Base-by-base conservation (phyloP, 2,113 vertebrate genomes). In the Apteryx mantelli region DNA sequence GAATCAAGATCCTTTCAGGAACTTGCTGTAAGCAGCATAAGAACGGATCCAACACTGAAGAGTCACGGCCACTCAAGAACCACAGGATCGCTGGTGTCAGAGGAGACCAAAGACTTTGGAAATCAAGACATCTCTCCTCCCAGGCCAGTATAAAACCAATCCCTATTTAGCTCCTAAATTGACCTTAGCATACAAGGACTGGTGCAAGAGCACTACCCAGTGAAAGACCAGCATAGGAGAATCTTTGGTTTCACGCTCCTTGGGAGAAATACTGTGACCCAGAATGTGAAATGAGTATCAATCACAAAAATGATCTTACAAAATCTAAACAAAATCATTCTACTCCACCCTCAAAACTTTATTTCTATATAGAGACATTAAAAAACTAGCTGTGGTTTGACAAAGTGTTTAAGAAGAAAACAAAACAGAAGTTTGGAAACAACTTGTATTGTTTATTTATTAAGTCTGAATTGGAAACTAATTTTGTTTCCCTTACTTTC, bases 301-400 rank as follows among this genome's bases (percentile, higher is more conserved):
- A 30, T 34, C 21, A 56, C 46, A 26, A 9, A 26, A 17, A 34
- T 42, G 16, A 84, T 69, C 86, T 52, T 63, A 71, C 36, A 61
- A 84, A 64, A 81, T 22, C 55, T 16, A 78, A 88, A 76, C 15
- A 86, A 83, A 91, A 44, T 32, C 42, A 61, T 0, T 2, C 26
- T 82, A 73, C 52, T 82, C 48, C 83, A 89, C 34, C 32, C 19
- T 83, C 69, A 61, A 61, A 86, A 52, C 5, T 32, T 60, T 52
- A 90, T 80, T 86, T 94, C 79, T 88, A 13, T 19, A 55, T 24
- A 66, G 65, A 82, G 56, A 60, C 34, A 85, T 76, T 76, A 70
- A 93, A 89, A 96, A 92, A 52, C 83, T 82, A 82, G 66, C 76
- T 92, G 80, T 61, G 86, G 84, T 96, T 89, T 97, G 70, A 91